These are phyloP conservation scores for Stichopus chloronotus DNA, from an alignment of 35 echinoderm and acorn worm species.

Conservation along the genomic window DNA sequence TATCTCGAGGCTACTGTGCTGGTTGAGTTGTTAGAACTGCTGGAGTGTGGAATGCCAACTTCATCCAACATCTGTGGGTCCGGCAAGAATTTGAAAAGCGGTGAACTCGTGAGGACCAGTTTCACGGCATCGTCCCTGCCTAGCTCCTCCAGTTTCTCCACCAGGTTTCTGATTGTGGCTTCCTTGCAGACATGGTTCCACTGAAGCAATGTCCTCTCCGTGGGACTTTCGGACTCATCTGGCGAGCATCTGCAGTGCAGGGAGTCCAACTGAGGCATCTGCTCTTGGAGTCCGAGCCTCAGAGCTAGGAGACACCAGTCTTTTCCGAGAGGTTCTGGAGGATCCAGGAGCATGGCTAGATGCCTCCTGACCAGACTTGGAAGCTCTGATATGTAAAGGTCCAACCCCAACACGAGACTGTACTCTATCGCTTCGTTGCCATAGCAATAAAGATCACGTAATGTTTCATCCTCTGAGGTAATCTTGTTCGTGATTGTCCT, in stretches of 20 bases:
- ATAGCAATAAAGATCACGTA: constrained; percentile 89
- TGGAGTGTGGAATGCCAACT: constrained; percentile 38
- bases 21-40: constrained; percentile 79
- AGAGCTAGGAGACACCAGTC: constrained; percentile 98
- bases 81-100: constrained; percentile 94
- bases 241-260: constrained; percentile 62
- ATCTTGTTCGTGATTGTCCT: constrained; percentile 76
- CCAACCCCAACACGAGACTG: constrained; percentile 75
- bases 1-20: constrained; percentile 91
- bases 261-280: constrained; percentile 82
- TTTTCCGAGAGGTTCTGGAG: constrained; percentile 96
- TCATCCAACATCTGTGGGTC: constrained; percentile 83
- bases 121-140: constrained; percentile 82
- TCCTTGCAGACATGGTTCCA: constrained; percentile 68
- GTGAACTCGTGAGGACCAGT: constrained; percentile 79
- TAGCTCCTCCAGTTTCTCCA: constrained; percentile 80
- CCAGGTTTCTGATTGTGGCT: constrained; percentile 78
- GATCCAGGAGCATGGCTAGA: constrained; percentile 94
- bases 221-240: constrained; percentile 94
- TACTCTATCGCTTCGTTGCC: constrained; percentile 75
- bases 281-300: constrained; percentile 78
- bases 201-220: constrained; percentile 79
- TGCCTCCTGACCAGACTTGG: constrained; percentile 83
- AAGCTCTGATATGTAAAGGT: constrained; percentile 84
- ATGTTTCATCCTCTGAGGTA: constrained; percentile 77